Conservation (phyloP, 2,113 vertebrate species). For the Todiramphus chloris region DNA sequence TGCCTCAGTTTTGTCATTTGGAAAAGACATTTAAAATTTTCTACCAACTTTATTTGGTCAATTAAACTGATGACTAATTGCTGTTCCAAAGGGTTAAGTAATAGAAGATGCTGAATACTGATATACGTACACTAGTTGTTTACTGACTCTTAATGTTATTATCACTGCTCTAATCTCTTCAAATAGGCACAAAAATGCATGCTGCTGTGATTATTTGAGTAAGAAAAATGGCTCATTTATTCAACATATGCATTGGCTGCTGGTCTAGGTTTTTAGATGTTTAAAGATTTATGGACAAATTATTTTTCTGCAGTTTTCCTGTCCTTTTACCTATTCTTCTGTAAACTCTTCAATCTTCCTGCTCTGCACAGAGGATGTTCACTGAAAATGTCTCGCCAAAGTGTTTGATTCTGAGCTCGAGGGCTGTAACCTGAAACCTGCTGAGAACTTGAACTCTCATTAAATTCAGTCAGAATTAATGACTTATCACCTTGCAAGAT, state of each 20-base stretch:
- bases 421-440: neutral
- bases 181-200: slow-evolving; percentile 18
- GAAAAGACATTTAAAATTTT: slow-evolving; percentile 30
- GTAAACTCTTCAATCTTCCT: neutral
- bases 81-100: slow-evolving; percentile 54
- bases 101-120: slow-evolving; percentile 3
- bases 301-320: slow-evolving; percentile 32
- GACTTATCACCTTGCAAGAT: neutral
- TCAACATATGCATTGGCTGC: slow-evolving; percentile 5
- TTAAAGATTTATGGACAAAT: slow-evolving; percentile 71
- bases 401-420: neutral
- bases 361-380: neutral
- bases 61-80: slow-evolving; percentile 63
- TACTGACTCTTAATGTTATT: slow-evolving; percentile 15
- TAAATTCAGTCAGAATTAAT: neutral
- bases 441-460: neutral
- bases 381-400: neutral
- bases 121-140: neutral
- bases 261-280: slow-evolving; percentile 16
- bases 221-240: slow-evolving; percentile 70
- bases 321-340: slow-evolving; percentile 12
- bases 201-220: slow-evolving; percentile 57
- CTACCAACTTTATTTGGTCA: neutral
- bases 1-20: slow-evolving; percentile 55
- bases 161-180: slow-evolving; percentile 20